Conservation (phyloP, 2,797 vertebrate species). For the Eutrigla gurnardus region DNA sequence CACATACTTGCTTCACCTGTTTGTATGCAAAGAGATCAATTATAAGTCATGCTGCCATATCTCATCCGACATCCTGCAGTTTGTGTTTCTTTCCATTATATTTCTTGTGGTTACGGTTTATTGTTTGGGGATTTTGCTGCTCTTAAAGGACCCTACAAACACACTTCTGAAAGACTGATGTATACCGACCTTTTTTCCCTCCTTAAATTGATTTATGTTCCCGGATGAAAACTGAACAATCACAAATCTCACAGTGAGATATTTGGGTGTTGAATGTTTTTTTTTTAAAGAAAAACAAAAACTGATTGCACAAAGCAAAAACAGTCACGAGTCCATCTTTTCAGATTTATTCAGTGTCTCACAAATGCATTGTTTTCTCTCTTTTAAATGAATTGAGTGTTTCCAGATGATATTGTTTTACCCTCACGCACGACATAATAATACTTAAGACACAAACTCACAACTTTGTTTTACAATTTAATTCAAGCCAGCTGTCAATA, state of each 20-base stretch:
- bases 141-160: constrained; percentile 44
- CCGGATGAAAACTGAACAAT: constrained; percentile 33
- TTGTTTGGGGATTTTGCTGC: constrained; percentile 37
- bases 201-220: constrained; percentile 33
- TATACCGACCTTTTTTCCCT: constrained; percentile 18
- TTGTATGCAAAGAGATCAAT: constrained; percentile 47
- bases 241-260: constrained; percentile 40
- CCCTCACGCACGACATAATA: constrained; percentile 24
- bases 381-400: constrained; percentile 4
- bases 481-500: constrained; percentile 13
- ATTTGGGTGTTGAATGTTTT: constrained; percentile 22
- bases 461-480: constrained; percentile 12
- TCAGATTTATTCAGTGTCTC: constrained; percentile 9
- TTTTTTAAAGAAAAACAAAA: constrained; percentile 25
- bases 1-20: constrained; percentile 31
- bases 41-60: constrained; percentile 32
- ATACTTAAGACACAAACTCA: constrained; percentile 20
- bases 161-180: constrained; percentile 56
- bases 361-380: constrained; percentile 7
- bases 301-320: constrained; percentile 41
- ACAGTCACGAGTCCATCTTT: not conserved
- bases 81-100: constrained; percentile 62
- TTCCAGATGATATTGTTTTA: constrained; percentile 22
- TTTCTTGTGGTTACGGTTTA: constrained; percentile 55
- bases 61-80: constrained; percentile 36